Conservation (phyloP, 2,113 vertebrate species). For the Lophura nycthemera region DNA sequence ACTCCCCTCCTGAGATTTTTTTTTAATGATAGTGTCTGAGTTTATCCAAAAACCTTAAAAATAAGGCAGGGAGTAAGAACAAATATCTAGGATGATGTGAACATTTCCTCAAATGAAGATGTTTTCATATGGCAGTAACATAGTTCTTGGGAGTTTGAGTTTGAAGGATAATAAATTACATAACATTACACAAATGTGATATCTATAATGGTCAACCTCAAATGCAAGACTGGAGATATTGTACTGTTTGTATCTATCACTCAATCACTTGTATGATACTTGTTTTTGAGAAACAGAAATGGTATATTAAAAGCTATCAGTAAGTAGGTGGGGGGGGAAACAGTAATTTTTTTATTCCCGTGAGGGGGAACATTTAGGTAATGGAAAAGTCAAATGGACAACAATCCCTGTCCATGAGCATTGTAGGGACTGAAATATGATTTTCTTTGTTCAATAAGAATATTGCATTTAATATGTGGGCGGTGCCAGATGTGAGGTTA, state of each 20-base stretch:
- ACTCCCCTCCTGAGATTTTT: neutral
- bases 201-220: neutral
- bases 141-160: neutral
- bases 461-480: neutral
- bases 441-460: neutral
- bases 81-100: neutral
- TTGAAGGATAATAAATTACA: neutral
- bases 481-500: slow-evolving; percentile 37
- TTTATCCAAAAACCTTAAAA: neutral
- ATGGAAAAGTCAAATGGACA: neutral
- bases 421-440: neutral
- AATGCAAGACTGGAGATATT: neutral
- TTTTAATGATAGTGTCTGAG: neutral
- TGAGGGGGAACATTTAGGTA: neutral
- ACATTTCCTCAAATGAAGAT: neutral
- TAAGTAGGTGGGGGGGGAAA: neutral
- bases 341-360: neutral
- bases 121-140: neutral
- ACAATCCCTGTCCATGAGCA: neutral
- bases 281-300: neutral
- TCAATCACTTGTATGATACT: neutral
- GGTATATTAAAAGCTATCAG: neutral
- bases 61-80: neutral
- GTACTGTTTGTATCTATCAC: neutral
- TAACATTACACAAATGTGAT: neutral